These are phyloP conservation scores for Melanotaenia maccullochi DNA, from an alignment of 2,797 vertebrate genomes.

Conservation along the genomic window DNA sequence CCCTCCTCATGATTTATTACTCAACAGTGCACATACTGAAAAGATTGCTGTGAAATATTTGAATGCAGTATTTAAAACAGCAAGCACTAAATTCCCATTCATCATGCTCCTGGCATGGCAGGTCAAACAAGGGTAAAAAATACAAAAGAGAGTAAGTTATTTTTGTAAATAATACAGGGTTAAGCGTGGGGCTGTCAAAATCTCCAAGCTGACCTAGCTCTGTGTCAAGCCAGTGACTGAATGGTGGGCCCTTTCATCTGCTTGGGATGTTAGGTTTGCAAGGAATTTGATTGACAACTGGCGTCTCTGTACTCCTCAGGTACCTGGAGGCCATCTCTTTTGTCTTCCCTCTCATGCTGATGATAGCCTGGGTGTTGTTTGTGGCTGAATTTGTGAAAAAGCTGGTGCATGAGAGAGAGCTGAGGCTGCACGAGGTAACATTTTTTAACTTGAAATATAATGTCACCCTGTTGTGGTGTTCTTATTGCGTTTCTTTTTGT, in stretches of 20 bases:
- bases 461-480: background rate
- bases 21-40: conserved; percentile 40
- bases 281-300: conserved; percentile 58
- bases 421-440: conserved; percentile 94
- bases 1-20: conserved; percentile 64
- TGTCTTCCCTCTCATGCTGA: conserved; percentile 92
- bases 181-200: conserved; percentile 34
- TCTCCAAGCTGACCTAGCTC: conserved; percentile 2
- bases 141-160: conserved; percentile 37
- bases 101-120: conserved; percentile 28
- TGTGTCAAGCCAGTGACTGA: conserved; percentile 39
- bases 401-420: conserved; percentile 95
- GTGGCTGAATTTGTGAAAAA: conserved; percentile 96
- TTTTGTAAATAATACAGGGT: conserved; percentile 47
- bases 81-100: conserved; percentile 18
- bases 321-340: conserved; percentile 94
- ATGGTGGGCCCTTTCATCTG: conserved; percentile 42
- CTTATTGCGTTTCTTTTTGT: background rate
- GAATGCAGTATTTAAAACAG: conserved; percentile 36
- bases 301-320: conserved; percentile 77
- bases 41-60: conserved; percentile 56
- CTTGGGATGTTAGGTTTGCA: conserved; percentile 39
- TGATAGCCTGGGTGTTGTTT: conserved; percentile 96
- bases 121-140: background rate
- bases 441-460: conserved; percentile 4